Base-by-base conservation (phyloP, 2,797 vertebrate genomes). In the Tokudaia muenninki region DNA sequence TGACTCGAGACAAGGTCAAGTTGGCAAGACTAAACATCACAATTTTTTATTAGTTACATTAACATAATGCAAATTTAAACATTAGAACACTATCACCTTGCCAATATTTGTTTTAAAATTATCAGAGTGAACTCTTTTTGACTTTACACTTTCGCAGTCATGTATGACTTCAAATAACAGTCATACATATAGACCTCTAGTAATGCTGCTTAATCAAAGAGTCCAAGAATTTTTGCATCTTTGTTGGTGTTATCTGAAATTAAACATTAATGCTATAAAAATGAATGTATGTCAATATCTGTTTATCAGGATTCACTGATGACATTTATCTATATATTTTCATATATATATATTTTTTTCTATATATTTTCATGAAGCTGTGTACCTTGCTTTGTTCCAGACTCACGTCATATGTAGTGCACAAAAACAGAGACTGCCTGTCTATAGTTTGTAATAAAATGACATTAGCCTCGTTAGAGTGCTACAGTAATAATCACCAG, bases 391-490 rank as follows among this genome's bases (percentile, higher is more conserved):
- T 96, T 93, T 95, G 65, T 80, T 82, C 50, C 57, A 63, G 78
- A 67, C 91, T 89, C 47, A 63, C 52, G 75, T 57, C 89, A 94
- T 41, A 92, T 81, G 90, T 94, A 92, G 91, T 29, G 16, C 67
- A 50, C 50, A 95, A 96, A 95, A 78, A 96, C 94, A 92, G 41
- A 77, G 29, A 79, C 21, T 94, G 9, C 34, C 50, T 79, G 31
- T 72, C n/a, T 87, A 87, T 52, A 61, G 83, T 90, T 72, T 91
- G 82, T 90, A 81, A 87, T 87, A 80, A 96, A 93, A 90, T 96
- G 63, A 19, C 79, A 67, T 50, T 12, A 72, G 26, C 44, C 94
- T 96, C 72, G 50, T 74, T 94, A 63, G 2, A 92, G 57, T 91
- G 44, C 91, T 50, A 59, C 16, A n/a, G 17, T 77, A 47, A 92